Evolutionary conservation across 2,888 invertebrate genomes (phyloP).

Genomic region (Nomada goodeniana): DNA sequence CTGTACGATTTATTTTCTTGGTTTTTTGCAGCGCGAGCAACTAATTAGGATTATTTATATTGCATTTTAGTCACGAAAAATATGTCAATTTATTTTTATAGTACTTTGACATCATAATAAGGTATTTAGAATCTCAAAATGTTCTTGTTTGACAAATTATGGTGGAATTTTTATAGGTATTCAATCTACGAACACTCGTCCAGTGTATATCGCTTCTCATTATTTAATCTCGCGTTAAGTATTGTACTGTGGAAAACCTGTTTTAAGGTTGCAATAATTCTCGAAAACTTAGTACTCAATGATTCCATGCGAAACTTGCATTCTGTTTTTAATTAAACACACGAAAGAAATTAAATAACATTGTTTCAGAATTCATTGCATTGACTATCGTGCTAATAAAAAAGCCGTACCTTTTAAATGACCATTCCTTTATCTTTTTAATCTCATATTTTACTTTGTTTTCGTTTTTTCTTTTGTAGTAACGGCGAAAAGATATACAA

Average conservation of each 20-base stretch:
- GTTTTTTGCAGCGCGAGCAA: neutral
- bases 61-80: slow-evolving; percentile 15
- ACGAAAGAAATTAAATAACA: slow-evolving; percentile 24
- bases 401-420: slow-evolving; percentile 39
- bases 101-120: slow-evolving; percentile 10
- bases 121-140: slow-evolving; percentile 31
- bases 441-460: slow-evolving; percentile 13
- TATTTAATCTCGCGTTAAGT: slow-evolving; percentile 18
- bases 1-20: slow-evolving; percentile 8
- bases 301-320: slow-evolving; percentile 34
- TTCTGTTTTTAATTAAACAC: slow-evolving; percentile 25
- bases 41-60: slow-evolving; percentile 9
- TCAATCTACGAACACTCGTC: slow-evolving; percentile 30
- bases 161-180: neutral
- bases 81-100: neutral
- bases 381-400: slow-evolving; percentile 27
- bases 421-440: slow-evolving; percentile 45
- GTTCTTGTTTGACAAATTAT: slow-evolving; percentile 15
- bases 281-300: slow-evolving; percentile 41
- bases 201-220: slow-evolving; percentile 21
- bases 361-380: slow-evolving; percentile 26
- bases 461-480: slow-evolving; percentile 4
- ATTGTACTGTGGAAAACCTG: slow-evolving; percentile 25
- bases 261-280: slow-evolving; percentile 48
- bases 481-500: slow-evolving; percentile 21